Evolutionary conservation across 2,797 vertebrate genomes (phyloP).

Genomic region (Crenuchus spilurus): DNA sequence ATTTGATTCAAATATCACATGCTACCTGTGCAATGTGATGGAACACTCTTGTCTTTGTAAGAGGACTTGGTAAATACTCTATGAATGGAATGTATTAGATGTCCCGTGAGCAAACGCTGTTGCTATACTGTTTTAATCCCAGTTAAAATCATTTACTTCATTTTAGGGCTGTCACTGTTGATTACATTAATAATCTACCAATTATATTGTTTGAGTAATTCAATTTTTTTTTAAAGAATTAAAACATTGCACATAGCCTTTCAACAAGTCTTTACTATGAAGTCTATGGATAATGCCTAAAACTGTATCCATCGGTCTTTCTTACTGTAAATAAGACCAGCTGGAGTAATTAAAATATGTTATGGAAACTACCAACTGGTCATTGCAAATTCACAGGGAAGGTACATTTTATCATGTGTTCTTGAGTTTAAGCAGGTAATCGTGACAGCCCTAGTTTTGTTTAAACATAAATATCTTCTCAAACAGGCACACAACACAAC

Average conservation of each 20-base stretch:
- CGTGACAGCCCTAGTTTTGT: slow-evolving; percentile 31
- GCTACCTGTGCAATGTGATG: background rate
- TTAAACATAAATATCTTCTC: slow-evolving; percentile 44
- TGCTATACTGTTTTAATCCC: slow-evolving; percentile 22
- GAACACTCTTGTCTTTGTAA: background rate
- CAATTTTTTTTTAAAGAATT: too few relatives aligned
- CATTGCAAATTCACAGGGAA: too few relatives aligned
- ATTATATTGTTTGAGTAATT: too few relatives aligned
- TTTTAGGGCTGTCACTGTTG: slow-evolving; percentile 17
- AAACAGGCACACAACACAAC: slow-evolving; percentile 50
- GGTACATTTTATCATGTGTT: too few relatives aligned
- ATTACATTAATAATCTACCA: background rate
- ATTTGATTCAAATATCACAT: background rate
- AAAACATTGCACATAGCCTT: background rate
- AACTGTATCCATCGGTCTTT: too few relatives aligned
- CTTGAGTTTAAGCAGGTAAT: background rate
- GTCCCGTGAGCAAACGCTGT: slow-evolving; percentile 58
- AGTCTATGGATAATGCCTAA: too few relatives aligned
- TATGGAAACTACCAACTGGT: background rate
- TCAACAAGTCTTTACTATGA: too few relatives aligned
- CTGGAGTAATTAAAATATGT: too few relatives aligned
- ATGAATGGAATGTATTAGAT: background rate
- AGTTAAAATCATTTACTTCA: slow-evolving; percentile 20
- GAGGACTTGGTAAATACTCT: background rate
- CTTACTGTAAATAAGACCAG: too few relatives aligned